Evolutionary conservation across 64 coral and sea anemone genomes (phyloP), one percentile per base, ranked within the genome.

Genomic region (Stichodactyla helianthus): DNA sequence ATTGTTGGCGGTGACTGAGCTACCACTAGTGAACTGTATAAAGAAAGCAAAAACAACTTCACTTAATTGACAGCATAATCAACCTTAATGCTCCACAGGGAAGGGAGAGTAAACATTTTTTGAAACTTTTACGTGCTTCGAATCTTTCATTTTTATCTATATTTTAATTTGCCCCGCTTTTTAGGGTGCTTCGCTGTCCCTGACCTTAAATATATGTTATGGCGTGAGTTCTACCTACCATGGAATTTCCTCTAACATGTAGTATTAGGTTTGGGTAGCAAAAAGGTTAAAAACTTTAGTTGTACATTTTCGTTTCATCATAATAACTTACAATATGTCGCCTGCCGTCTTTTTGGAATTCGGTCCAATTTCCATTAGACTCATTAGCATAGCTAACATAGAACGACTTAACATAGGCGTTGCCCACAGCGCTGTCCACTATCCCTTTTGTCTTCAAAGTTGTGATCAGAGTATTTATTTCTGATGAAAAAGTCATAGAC

Each of bases 371-470:
- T 15, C 52, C 82, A 19, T 81, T 54, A 3, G 82, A 55, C 12
- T 84, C 50, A 52, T 84, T 84, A 13, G 82, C 10, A 59, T 84
- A 84, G 82, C 82, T 84, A 15, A 84, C 56, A 59, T 84, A 84
- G 56, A 51, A 84, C 17, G 44, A 54, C 51, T 84, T 56, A 55
- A 84, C 51, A 52, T 56, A 84, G 11, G 82, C 18, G 52, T 26
- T 17, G 56, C 82, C 82, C 18, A 56, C 56, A 51, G 53, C 19
- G 10, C 15, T 27, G 27, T 84, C 82, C 6, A 5, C 18, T 9
- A 84, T 84, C 18, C 82, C 82, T 31, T 59, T 84, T 84, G 82
- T 84, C 52, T 54, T 84, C 23, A 84, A 51, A 13, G 82, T 54
- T n/a, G 82, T 84, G n/a, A 84, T n/a, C 1, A 52, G 22, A 17